These are phyloP conservation scores for Clavelina lepadiformis DNA, from an alignment of 23 tunicate species.

Conservation along the genomic window DNA sequence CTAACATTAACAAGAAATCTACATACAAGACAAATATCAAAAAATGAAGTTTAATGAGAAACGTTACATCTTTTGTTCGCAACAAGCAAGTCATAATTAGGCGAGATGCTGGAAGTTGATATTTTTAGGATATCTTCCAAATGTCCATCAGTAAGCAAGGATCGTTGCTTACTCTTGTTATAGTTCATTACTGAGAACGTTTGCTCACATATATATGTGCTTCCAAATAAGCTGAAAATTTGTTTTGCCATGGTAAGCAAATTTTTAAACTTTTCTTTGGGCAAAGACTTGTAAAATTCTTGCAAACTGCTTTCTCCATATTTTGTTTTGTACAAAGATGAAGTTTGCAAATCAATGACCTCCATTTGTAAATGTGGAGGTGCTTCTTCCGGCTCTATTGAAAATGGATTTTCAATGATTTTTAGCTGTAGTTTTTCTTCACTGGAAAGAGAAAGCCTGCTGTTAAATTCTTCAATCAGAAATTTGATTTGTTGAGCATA, in stretches of 20 bases:
- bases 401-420: slow-evolving; percentile 33
- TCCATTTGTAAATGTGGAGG: slow-evolving; percentile 42
- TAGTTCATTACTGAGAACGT: too few relatives aligned
- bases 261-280: slow-evolving; percentile 19
- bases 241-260: slow-evolving; percentile 24
- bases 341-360: slow-evolving; percentile 32
- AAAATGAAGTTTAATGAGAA: too few relatives aligned
- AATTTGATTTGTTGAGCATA: slow-evolving; percentile 30
- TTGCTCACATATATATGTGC: slow-evolving; percentile 27
- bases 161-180: too few relatives aligned
- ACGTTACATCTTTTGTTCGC: too few relatives aligned
- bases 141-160: too few relatives aligned
- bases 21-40: too few relatives aligned
- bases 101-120: too few relatives aligned
- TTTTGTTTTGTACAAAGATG: slow-evolving; percentile 20
- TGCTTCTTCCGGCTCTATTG: slow-evolving; percentile 39
- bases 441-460: slow-evolving; percentile 36
- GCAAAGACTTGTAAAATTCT: slow-evolving; percentile 5
- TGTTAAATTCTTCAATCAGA: slow-evolving; percentile 31
- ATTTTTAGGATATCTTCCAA: too few relatives aligned
- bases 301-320: slow-evolving; percentile 11
- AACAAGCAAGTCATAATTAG: too few relatives aligned
- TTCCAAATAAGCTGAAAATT: slow-evolving; percentile 28
- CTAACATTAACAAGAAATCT: too few relatives aligned
- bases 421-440: slow-evolving; percentile 44